phyloP scores from a whole-genome alignment of 2,888 invertebrate species.

The Lobophora halterata region DNA sequence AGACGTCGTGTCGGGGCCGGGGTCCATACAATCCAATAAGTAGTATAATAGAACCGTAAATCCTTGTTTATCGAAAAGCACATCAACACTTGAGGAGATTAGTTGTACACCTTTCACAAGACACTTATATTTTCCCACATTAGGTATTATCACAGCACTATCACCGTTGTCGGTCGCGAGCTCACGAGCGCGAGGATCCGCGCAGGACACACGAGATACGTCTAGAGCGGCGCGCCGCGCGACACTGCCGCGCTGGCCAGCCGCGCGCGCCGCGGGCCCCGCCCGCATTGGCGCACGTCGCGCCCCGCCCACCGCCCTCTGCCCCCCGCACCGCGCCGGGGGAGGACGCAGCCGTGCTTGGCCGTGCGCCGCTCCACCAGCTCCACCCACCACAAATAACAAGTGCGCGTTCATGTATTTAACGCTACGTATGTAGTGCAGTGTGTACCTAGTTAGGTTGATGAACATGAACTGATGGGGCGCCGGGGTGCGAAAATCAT shows the following conservation, averaged over 20 bases:
- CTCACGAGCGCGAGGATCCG: no score
- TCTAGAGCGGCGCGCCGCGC: constrained; percentile 50
- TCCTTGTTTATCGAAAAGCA: neutral
- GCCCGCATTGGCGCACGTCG: constrained; percentile 35
- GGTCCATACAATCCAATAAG: constrained; percentile 5
- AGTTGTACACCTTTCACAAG: no score
- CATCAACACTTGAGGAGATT: no score
- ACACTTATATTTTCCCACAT: no score
- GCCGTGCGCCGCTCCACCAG: constrained; percentile 4
- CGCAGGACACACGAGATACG: constrained; percentile 17
- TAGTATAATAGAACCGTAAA: neutral
- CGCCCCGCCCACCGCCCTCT: constrained; percentile 15
- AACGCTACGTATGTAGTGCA: no score
- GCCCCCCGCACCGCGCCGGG: neutral
- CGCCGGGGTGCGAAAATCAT: no score
- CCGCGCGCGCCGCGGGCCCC: constrained; percentile 9
- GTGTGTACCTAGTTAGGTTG: no score
- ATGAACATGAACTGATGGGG: no score
- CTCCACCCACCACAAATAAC: constrained; percentile 2
- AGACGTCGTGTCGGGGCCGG: neutral
- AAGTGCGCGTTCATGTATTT: no score
- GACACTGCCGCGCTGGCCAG: constrained; percentile 41
- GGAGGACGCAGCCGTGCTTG: no score
- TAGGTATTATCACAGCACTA: constrained; percentile 2
- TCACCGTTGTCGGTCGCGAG: no score